Evolutionary conservation across 2,888 invertebrate genomes (phyloP), one percentile per base, ranked within the genome.

Genomic region (Drosophila kuntzei): DNA sequence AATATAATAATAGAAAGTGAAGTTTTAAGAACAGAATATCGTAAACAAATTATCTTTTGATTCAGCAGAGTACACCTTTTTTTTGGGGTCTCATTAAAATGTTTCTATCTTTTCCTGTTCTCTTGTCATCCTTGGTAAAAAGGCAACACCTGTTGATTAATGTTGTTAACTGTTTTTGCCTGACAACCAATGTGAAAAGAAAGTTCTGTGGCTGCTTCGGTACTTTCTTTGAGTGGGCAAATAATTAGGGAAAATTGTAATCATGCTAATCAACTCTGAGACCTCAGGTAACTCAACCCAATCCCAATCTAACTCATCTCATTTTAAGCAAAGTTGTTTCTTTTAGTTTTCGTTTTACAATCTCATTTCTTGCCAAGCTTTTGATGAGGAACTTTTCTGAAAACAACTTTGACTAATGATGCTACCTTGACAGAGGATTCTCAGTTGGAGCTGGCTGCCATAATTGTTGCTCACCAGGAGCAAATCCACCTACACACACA

Each of bases 341-440:
- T 14, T 32, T 14, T 18, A 9, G 34, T 49, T 41, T 58, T 37
- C 2, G 46, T 49, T 47, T 54, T 20, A 53, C 55, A 51, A 51
- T 65, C 44, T 32, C 51, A 49, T 77, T 73, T 18, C 58, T 53
- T 18, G 61, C 34, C 34, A 70, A 70, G 71, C 76, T 61, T 70
- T 74, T 69, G 50, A 65, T 22, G 53, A 53, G 62, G 39, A 43
- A 54, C 60, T 59, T 77, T 62, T 54, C 47, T 20, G 71, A 54
- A 64, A 66, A 62, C 58, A 78, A 72, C 64, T 71, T 82, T 79
- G 76, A 79, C 83, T 79, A 82, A 82, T 79, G 83, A 82, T 74
- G 75, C 63, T 59, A 46, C 46, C 62, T 32, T 65, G 71, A 60
- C 76, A 70, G 66, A 47, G 55, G 41, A 57, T 22, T 53, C 57